A percentile compares a stretch with the other conserved stretches of the same genome.
Conservation (phyloP, 2,888 invertebrate species). For the Blastobasis lacticolella region DNA sequence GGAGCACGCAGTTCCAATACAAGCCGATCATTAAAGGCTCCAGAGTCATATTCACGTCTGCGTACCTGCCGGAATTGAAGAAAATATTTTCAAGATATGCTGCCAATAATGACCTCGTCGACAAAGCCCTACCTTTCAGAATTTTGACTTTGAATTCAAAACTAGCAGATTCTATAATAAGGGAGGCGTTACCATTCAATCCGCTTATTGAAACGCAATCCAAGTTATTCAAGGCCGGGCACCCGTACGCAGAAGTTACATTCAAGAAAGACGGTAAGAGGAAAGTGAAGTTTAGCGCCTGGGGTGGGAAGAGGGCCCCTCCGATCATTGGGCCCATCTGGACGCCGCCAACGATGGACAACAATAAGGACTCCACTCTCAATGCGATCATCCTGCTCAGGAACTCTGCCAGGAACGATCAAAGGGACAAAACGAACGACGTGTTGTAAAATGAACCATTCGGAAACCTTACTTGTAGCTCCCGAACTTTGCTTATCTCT, state of each 20-base stretch:
- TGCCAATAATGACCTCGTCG: constrained; percentile 31
- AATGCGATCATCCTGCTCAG: constrained; percentile 48
- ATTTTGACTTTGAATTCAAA: constrained; percentile 45
- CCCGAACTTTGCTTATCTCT: not conserved
- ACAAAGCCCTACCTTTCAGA: constrained; percentile 52
- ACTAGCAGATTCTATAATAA: constrained; percentile 30
- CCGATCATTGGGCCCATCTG: constrained; percentile 67
- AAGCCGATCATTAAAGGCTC: constrained; percentile 48
- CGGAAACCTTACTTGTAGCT: constrained; percentile 5
- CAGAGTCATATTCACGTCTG: constrained; percentile 44
- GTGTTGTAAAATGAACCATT: constrained; percentile 13
- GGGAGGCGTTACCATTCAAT: constrained; percentile 52
- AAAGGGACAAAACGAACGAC: constrained; percentile 20
- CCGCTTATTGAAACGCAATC: constrained; percentile 42
- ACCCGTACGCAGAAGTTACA: constrained; percentile 51
- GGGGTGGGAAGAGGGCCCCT: constrained; percentile 63
- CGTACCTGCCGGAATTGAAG: constrained; percentile 50
- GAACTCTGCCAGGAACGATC: constrained; percentile 24
- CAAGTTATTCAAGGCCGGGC: constrained; percentile 50
- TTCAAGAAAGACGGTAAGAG: constrained; percentile 62
- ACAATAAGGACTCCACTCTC: constrained; percentile 32
- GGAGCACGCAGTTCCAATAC: constrained; percentile 56
- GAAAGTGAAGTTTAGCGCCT: constrained; percentile 64
- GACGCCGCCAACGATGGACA: constrained; percentile 43
- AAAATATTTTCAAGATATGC: constrained; percentile 48